phyloP scores from a whole-genome alignment of 2,888 invertebrate genomes.

The Malthinus flaveolus region DNA sequence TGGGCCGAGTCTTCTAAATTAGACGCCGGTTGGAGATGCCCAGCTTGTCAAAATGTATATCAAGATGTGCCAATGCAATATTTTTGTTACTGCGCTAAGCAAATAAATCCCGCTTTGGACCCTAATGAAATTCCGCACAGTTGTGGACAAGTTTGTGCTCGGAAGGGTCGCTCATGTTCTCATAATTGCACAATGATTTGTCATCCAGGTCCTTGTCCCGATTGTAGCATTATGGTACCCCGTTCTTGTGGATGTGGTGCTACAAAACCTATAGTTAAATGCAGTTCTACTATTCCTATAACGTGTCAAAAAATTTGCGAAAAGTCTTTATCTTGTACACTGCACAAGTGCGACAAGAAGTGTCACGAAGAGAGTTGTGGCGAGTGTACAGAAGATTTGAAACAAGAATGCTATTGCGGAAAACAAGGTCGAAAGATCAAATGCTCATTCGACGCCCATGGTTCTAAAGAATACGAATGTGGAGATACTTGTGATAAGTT shows the following conservation, averaged over 20 bases:
- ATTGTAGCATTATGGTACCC: constrained; percentile 76
- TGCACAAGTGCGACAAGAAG: constrained; percentile 70
- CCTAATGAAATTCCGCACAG: constrained; percentile 84
- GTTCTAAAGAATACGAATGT: constrained; percentile 62
- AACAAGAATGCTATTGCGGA: constrained; percentile 76
- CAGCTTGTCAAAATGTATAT: constrained; percentile 88
- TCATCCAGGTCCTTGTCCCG: constrained; percentile 95
- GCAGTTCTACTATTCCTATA: constrained; percentile 71
- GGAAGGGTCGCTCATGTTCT: constrained; percentile 55
- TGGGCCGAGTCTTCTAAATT: constrained; percentile 85
- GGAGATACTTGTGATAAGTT: constrained; percentile 63
- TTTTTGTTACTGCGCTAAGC: constrained; percentile 88
- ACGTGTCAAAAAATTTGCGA: constrained; percentile 76
- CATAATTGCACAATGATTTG: constrained; percentile 81
- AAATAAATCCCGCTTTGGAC: constrained; percentile 73
- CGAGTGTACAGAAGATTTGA: constrained; percentile 67
- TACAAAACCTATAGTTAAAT: constrained; percentile 69
- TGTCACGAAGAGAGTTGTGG: constrained; percentile 84
- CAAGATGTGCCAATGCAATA: constrained; percentile 77
- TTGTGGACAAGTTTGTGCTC: constrained; percentile 86
- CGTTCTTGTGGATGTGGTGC: constrained; percentile 80
- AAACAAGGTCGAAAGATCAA: constrained; percentile 62
- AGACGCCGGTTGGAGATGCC: constrained; percentile 91
- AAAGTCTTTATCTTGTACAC: constrained; percentile 74
- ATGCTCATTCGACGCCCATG: constrained; percentile 63